Base-by-base conservation (phyloP, 1,140 invertebrate genomes). In the Cyclina sinensis region DNA sequence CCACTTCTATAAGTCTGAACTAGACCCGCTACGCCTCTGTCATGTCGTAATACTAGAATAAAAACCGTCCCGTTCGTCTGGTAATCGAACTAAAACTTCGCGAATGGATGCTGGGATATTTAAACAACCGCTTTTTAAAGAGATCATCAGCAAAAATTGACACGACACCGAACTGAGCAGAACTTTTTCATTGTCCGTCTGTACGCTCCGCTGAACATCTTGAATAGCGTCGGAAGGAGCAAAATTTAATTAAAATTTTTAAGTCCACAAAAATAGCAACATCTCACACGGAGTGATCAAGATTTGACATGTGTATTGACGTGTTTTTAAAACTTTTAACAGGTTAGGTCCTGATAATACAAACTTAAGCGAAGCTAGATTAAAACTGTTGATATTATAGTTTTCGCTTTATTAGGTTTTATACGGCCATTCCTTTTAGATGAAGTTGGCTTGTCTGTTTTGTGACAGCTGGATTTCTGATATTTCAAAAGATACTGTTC, bases 171-270 rank as follows among this genome's bases (percentile, higher is more conserved):
- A 83, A 32, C 74, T 35, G 0, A 1, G 54, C 68, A n/a, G 78
- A 54, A 51, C 73, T 51, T 74, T 54, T 30, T 35, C 54, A 81
- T 88, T 90, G 81, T 90, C 88, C 88, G 86, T 90, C 76, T 59
- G 90, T 89, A 84, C 80, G 86, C 84, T 68, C 57, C 65, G 30
- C 24, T 68, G 86, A 51, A 32, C 39, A 54, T 32, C n/a, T 30
- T 57, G 70, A 86, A 86, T 54, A 76, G 48, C 35, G 11, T 32
- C 30, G 68, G 83, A 86, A 65, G 51, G 48, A 48, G 70, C 39
- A 76, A 74, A 86, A 86, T 86, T 74, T 86, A 86, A 86, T 86
- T 86, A 86, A 86, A 86, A 74, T 81, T 76, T 86, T 74, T 7
- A 37, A 43, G 32, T 76, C 32, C 5, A 70, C 81, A 4, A 83